Evolutionary conservation across 1,140 invertebrate genomes (phyloP).

Genomic region (Saccostrea cuccullata): DNA sequence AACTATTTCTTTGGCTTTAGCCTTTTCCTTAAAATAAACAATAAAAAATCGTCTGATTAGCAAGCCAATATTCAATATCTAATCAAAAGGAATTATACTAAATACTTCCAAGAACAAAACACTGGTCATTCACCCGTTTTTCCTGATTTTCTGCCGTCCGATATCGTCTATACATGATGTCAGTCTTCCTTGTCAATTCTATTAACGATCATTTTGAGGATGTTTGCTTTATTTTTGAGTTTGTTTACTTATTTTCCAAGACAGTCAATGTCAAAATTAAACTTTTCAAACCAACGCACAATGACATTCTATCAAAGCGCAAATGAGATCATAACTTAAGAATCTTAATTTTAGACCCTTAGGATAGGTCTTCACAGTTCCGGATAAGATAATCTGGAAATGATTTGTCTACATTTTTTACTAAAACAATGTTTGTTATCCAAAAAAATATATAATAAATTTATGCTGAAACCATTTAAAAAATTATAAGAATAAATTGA

Average conservation of each 20-base stretch:
- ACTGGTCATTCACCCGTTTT: background rate
- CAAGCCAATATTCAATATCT: too few species aligned
- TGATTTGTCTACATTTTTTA: too few species aligned
- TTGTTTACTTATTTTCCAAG: slow-evolving; percentile 31
- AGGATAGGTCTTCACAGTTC: background rate
- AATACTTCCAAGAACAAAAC: too few species aligned
- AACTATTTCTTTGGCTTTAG: background rate
- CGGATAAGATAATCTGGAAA: too few species aligned
- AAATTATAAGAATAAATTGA: too few species aligned
- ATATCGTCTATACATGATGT: background rate
- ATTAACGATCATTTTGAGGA: background rate
- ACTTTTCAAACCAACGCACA: background rate
- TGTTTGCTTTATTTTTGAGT: background rate
- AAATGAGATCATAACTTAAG: background rate
- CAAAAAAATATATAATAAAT: too few species aligned
- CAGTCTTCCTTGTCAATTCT: background rate
- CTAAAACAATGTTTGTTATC: too few species aligned
- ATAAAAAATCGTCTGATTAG: too few species aligned
- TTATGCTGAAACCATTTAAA: too few species aligned
- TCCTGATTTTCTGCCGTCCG: background rate
- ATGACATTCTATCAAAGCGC: background rate
- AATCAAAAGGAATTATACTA: too few species aligned
- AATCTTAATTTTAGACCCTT: background rate
- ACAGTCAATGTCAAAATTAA: background rate
- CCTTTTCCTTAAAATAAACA: background rate